Conservation (phyloP, 2,888 invertebrate species). For the Apoderus coryli region DNA sequence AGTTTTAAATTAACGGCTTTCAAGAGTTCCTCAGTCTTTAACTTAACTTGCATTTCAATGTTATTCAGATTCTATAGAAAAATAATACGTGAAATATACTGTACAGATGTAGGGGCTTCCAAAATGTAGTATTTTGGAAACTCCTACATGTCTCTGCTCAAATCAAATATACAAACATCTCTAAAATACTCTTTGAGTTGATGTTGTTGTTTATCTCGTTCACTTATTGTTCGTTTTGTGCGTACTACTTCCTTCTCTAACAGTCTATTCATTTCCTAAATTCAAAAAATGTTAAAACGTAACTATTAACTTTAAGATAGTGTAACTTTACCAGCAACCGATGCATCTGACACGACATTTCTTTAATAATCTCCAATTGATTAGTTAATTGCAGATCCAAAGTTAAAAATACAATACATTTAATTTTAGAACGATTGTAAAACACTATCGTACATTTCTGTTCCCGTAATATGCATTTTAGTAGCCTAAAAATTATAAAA, state of each 20-base stretch:
- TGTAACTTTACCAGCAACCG: constrained; percentile 20
- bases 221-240: constrained; percentile 19
- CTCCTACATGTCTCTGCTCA: no score
- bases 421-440: constrained; percentile 29
- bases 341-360: constrained; percentile 25
- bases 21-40: no score
- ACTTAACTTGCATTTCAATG: no score
- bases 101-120: no score
- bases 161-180: no score
- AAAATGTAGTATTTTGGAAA: no score
- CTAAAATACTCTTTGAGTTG: no score
- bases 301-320: no score
- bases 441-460: constrained; percentile 26
- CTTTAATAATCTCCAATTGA: constrained; percentile 28
- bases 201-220: no score
- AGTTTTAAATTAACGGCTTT: no score
- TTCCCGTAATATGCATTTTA: constrained; percentile 23
- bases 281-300: constrained; percentile 13
- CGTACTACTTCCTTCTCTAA: constrained; percentile 22
- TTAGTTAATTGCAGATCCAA: constrained; percentile 27
- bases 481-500: constrained; percentile 23
- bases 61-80: no score
- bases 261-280: constrained; percentile 21
- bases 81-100: no score
- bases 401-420: constrained; percentile 28